Percentiles rank a stretch among this genome's conserved stretches.
phyloP scores from a whole-genome alignment of 1,140 invertebrate species.

The Hycleus cichorii region DNA sequence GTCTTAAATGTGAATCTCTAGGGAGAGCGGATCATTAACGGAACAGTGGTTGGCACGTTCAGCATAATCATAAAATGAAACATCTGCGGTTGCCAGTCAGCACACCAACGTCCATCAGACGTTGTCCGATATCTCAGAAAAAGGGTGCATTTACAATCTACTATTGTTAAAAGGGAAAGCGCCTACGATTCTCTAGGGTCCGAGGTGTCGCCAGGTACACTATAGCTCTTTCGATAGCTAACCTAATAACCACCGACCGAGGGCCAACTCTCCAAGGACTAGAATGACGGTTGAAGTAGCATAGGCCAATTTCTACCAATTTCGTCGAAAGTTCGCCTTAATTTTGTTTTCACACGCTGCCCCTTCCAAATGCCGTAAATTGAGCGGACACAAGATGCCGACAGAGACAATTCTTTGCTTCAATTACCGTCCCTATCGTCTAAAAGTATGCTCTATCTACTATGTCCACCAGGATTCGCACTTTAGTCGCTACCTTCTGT shows the following conservation, averaged over 20 bases:
- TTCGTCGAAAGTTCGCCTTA: slow-evolving; percentile 52
- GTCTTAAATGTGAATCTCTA: slow-evolving; percentile 8
- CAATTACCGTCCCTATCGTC: slow-evolving; percentile 26
- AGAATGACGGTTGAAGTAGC: slow-evolving; percentile 36
- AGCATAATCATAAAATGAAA: slow-evolving; percentile 17
- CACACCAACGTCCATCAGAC: slow-evolving; percentile 18
- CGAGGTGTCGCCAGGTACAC: slow-evolving; percentile 26
- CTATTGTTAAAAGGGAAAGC: not conserved
- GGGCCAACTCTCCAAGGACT: slow-evolving; percentile 28
- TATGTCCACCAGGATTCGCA: slow-evolving; percentile 6
- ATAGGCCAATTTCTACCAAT: slow-evolving; percentile 53
- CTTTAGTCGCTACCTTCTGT: slow-evolving; percentile 11
- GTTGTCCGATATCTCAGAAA: slow-evolving; percentile 11
- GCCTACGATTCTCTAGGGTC: not conserved
- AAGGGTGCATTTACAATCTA: slow-evolving; percentile 9
- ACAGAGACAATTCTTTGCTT: slow-evolving; percentile 33
- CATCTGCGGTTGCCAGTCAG: slow-evolving; percentile 24
- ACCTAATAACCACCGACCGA: slow-evolving; percentile 37
- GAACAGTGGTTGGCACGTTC: slow-evolving; percentile 18
- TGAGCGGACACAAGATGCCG: slow-evolving; percentile 28
- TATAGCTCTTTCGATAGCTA: slow-evolving; percentile 25
- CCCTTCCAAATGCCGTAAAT: slow-evolving; percentile 28
- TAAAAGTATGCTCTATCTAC: slow-evolving; percentile 4
- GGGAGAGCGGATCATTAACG: slow-evolving; percentile 17
- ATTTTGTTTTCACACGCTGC: slow-evolving; percentile 49